Evolutionary conservation across 2,797 vertebrate species (phyloP).

Genomic region (Acanthurus lineatus): DNA sequence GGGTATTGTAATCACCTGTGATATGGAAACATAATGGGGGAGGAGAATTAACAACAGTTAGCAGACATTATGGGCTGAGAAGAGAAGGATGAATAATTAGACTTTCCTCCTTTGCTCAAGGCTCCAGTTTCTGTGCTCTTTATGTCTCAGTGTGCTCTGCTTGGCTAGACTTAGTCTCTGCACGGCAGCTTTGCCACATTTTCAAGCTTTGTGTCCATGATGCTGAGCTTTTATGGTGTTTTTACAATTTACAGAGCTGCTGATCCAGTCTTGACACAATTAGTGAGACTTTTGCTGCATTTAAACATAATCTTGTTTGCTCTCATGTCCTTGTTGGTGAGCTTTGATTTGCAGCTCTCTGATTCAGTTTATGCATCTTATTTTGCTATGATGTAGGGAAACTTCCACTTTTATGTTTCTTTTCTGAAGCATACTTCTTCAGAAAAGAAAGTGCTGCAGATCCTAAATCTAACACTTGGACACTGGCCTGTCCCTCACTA

Average conservation of each 20-base stretch:
- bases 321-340: background rate
- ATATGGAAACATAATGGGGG: background rate
- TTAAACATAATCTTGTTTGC: slow-evolving; percentile 3
- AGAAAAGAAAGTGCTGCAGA: too few species aligned
- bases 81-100: slow-evolving; percentile 19
- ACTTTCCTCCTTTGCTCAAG: background rate
- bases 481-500: too few species aligned
- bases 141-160: background rate
- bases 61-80: background rate
- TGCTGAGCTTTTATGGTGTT: background rate
- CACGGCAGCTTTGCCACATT: slow-evolving; percentile 12
- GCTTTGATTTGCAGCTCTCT: background rate
- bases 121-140: slow-evolving; percentile 1
- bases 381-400: background rate
- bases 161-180: slow-evolving; percentile 14
- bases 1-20: background rate
- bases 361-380: background rate
- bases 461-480: background rate
- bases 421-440: too few species aligned
- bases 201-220: background rate
- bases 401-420: too few species aligned
- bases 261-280: slow-evolving; percentile 18
- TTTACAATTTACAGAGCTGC: slow-evolving; percentile 3
- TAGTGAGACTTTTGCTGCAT: background rate
- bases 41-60: background rate